phyloP scores from a whole-genome alignment of 2,888 invertebrate species.

The Alviniconcha strummeri region DNA sequence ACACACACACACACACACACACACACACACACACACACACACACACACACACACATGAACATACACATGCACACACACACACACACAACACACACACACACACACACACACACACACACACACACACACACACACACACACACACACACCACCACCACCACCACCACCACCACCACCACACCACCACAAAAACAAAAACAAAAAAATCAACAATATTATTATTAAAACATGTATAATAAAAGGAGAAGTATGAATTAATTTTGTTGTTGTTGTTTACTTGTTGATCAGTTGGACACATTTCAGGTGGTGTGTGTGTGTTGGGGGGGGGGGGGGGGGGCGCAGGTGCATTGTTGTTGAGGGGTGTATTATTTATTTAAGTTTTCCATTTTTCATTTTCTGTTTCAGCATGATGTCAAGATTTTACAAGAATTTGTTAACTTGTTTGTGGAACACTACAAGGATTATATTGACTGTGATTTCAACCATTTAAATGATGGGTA shows the following conservation, averaged over 20 bases:
- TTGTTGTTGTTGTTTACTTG: too few relatives aligned
- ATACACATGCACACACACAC: background rate
- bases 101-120: too few relatives aligned
- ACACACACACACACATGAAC: slow-evolving; percentile 9
- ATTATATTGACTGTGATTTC: slow-evolving; percentile 61
- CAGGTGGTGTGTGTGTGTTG: slow-evolving; percentile 14
- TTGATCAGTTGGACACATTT: too few relatives aligned
- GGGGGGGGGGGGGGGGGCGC: background rate
- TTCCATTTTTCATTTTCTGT: slow-evolving; percentile 25
- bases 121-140: too few relatives aligned
- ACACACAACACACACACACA: background rate
- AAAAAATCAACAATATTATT: background rate
- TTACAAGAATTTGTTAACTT: slow-evolving; percentile 56
- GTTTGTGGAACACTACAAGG: slow-evolving; percentile 55
- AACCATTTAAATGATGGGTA: slow-evolving; percentile 61
- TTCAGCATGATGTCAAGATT: slow-evolving; percentile 60
- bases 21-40: background rate
- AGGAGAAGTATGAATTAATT: too few relatives aligned
- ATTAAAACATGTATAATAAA: too few relatives aligned
- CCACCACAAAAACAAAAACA: background rate
- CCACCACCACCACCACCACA: too few relatives aligned
- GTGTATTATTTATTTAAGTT: too few relatives aligned
- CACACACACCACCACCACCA: too few relatives aligned
- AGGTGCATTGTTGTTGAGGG: background rate
- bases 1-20: background rate